Base-by-base conservation (phyloP, 1,140 invertebrate species). In the Drosophila kikkawai region DNA sequence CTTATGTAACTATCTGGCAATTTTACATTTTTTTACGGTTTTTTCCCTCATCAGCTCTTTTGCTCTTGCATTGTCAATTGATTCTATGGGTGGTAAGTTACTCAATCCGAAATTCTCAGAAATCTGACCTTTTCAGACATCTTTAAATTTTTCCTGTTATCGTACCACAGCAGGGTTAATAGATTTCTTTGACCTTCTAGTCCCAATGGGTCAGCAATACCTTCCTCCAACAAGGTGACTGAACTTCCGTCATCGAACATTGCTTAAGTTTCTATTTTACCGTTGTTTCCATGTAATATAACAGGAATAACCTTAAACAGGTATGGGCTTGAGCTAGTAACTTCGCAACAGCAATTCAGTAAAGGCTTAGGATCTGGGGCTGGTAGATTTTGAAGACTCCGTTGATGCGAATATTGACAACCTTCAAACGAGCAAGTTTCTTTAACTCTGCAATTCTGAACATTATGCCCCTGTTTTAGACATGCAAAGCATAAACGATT, bases 41-140 rank as follows among this genome's bases (percentile, higher is more conserved):
- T 34, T 6, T 32, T 34, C 11, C 9, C 4, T 13, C 13, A 53
- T 32, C 26, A 53, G 50, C 19, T 19, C 9, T 1, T 41, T 42
- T 12, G 6, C 26, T 29, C 26, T 58, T 5, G 15, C 15, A 7
- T 42, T 3, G 12, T 42, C 7, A 42, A 58, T 42, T 15, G 50
- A 53, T 57, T 42, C 15, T 50, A 22, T 36, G 29, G 15, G 19
- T 15, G 58, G 17, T 32, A 36, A 34, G 19, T 61, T 36, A 50
- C 17, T 34, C 9, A 47, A 13, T 13, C 12, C 58, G 13, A 60
- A 48, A n/a, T 60, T 36, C 6, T 47, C 47, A 29, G 37, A 41
- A 17, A 42, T 42, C 41, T 41, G 39, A 41, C 7, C 39, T 41
- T 41, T n/a, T n/a, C 8, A 41, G 7, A 41, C 9, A 41, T 41